Percentiles rank a stretch among this genome's conserved stretches.
phyloP scores from a whole-genome alignment of 2,113 vertebrate genomes.

The Deroptyus accipitrinus region DNA sequence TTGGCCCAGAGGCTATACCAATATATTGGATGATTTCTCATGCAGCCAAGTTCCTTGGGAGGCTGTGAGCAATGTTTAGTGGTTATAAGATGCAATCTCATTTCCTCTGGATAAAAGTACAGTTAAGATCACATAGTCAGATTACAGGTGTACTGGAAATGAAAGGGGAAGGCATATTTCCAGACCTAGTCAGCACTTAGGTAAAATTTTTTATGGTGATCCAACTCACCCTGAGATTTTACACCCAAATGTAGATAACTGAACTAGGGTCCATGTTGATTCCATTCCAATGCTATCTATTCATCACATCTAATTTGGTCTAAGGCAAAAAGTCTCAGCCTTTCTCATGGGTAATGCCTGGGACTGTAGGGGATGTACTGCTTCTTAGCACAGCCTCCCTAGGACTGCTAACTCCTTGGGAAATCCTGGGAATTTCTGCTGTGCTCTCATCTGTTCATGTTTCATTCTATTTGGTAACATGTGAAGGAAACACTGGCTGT shows the following conservation, averaged over 20 bases:
- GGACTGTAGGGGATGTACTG: neutral
- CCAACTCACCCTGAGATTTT: neutral
- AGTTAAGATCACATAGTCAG: accelerated
- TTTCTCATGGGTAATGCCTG: neutral
- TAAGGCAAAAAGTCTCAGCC: neutral
- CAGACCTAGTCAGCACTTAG: neutral
- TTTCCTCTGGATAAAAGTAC: neutral
- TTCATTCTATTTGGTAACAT: neutral
- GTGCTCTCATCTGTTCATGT: neutral
- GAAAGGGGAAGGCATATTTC: neutral
- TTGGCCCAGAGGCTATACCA: neutral
- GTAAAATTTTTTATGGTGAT: neutral
- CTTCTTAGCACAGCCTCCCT: neutral
- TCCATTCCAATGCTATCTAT: neutral
- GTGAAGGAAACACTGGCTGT: neutral
- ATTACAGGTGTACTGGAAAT: neutral
- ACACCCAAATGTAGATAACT: neutral
- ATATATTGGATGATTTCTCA: neutral
- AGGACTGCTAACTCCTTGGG: neutral
- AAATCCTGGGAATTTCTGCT: neutral
- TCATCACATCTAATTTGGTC: accelerated
- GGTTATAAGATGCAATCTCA: neutral
- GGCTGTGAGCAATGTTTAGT: neutral
- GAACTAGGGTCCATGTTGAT: neutral
- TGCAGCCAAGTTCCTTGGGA: neutral